phyloP scores from a whole-genome alignment of 2,888 invertebrate species.

The Amaurobius ferox region DNA sequence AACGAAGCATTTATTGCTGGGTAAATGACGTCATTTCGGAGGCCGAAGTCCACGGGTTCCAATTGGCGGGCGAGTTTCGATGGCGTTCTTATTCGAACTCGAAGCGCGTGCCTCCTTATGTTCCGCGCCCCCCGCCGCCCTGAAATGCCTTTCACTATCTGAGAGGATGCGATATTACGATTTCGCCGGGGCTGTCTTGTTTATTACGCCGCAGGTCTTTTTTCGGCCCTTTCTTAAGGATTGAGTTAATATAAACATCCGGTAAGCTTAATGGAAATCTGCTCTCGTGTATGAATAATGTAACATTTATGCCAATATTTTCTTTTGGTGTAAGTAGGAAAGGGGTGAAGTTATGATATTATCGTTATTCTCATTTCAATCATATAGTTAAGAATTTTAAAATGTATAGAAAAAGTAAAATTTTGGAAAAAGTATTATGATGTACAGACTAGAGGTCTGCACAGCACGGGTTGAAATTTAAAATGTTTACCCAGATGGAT shows the following conservation, averaged over 20 bases:
- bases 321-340: not conserved
- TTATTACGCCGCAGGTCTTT: not conserved
- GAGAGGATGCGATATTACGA: not conserved
- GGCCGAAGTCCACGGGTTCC: not conserved
- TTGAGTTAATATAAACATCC: not conserved
- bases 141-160: not conserved
- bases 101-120: not conserved
- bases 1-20: constrained; percentile 5
- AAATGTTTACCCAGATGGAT: no score
- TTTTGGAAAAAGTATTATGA: no score
- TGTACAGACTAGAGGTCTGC: no score
- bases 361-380: no score
- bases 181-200: not conserved
- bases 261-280: not conserved
- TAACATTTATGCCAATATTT: not conserved
- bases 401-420: no score
- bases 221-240: not conserved
- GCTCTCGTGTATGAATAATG: not conserved
- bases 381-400: no score
- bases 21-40: constrained; percentile 1
- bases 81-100: not conserved
- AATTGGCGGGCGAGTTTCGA: not conserved
- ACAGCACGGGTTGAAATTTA: no score
- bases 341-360: no score
- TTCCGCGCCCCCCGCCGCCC: not conserved